Evolutionary conservation across 2,888 invertebrate genomes (phyloP).

Genomic region (Thecophora atra): DNA sequence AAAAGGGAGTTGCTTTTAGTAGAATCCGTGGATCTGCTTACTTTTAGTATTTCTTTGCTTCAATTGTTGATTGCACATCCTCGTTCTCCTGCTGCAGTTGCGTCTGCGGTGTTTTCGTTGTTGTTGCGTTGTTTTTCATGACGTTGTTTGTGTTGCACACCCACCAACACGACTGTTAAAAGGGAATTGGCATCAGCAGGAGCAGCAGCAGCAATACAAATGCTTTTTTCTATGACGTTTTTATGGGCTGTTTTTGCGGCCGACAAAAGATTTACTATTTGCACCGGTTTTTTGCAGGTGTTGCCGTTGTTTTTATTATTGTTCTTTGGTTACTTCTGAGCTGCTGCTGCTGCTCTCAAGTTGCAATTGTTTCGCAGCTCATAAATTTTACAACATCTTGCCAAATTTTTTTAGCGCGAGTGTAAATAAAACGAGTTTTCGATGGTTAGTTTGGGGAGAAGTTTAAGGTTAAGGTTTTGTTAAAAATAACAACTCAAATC

Average conservation of each 20-base stretch:
- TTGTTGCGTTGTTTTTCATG: not conserved
- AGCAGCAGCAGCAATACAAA: slow-evolving; percentile 3
- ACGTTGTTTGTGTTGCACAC: not conserved
- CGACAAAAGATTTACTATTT: slow-evolving; percentile 22
- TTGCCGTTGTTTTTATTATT: not conserved
- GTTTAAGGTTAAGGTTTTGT: slow-evolving; percentile 3
- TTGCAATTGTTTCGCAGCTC: slow-evolving; percentile 33
- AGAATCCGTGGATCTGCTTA: too few species aligned
- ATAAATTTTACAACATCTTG: slow-evolving; percentile 34
- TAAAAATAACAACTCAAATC: not conserved
- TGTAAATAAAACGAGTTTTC: not conserved
- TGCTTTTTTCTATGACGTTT: slow-evolving; percentile 2
- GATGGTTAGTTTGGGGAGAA: not conserved
- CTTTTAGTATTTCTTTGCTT: not conserved
- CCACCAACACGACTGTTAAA: slow-evolving; percentile 5
- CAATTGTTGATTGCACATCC: slow-evolving; percentile 4
- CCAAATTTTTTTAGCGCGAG: slow-evolving; percentile 15
- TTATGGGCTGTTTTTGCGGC: slow-evolving; percentile 16
- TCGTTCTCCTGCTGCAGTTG: slow-evolving; percentile 1
- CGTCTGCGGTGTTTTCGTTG: not conserved
- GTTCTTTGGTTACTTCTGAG: not conserved
- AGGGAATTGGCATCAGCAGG: too few species aligned
- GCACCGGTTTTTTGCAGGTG: not conserved
- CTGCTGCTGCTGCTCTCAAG: slow-evolving; percentile 11
- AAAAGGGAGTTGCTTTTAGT: too few species aligned